phyloP scores from a whole-genome alignment of 2,113 vertebrate genomes.

The Heptranchias perlo region DNA sequence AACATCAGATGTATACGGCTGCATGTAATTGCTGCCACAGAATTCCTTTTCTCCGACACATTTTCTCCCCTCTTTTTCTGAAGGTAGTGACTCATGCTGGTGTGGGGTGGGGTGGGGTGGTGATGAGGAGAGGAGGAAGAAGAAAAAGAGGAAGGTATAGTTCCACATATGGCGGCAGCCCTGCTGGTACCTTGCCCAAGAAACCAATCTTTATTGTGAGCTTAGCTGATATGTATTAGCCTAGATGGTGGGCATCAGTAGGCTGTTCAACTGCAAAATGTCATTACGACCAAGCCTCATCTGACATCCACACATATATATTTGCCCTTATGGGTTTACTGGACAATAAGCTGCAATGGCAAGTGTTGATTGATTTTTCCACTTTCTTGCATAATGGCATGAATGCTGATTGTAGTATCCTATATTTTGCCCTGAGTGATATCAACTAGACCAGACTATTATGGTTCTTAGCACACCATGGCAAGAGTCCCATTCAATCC shows the following conservation, averaged over 20 bases:
- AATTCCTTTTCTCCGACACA: too few relatives aligned
- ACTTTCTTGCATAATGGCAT: neutral
- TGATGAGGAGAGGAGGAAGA: neutral
- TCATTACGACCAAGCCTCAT: neutral
- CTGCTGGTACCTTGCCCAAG: neutral
- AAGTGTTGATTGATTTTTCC: neutral
- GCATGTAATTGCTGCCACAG: too few relatives aligned
- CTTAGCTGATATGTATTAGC: neutral
- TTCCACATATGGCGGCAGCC: neutral
- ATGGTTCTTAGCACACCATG: neutral
- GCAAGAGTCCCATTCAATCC: neutral
- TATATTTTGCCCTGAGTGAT: neutral
- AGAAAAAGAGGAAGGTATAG: neutral
- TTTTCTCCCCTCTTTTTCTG: neutral
- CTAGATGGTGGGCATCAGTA: neutral
- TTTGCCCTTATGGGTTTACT: neutral
- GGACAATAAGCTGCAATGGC: neutral
- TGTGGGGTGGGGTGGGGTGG: neutral
- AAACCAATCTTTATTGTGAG: neutral
- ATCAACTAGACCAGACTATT: neutral
- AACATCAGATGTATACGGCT: too few relatives aligned
- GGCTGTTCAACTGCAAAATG: neutral
- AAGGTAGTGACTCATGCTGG: neutral
- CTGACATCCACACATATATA: neutral
- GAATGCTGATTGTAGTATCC: neutral